phyloP scores from a whole-genome alignment of 2,888 invertebrate genomes.

The Lepidonotus clava region DNA sequence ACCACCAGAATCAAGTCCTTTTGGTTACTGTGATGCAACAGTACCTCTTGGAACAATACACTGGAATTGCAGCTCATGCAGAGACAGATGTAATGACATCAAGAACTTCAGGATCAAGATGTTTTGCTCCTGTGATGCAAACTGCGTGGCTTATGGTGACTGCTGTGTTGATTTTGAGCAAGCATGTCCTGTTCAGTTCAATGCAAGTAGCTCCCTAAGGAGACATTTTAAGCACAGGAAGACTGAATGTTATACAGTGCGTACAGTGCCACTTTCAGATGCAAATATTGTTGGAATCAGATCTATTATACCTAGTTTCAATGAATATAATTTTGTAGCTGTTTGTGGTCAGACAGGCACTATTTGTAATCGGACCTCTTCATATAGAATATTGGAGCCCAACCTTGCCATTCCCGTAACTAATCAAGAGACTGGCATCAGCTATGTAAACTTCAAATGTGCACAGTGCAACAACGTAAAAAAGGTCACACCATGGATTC shows the following conservation, averaged over 20 bases:
- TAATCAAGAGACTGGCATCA: not conserved
- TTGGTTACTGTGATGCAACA: not conserved
- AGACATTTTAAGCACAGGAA: not conserved
- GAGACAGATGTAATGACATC: not conserved
- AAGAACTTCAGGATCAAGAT: not conserved
- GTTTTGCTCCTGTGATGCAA: slow-evolving; percentile 16
- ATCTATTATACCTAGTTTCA: not conserved
- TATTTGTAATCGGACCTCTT: not conserved
- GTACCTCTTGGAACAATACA: not conserved
- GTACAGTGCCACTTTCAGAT: too few species aligned
- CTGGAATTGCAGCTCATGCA: not conserved
- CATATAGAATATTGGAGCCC: not conserved
- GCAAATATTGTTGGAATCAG: not conserved
- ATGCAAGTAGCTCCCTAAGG: not conserved
- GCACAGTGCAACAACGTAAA: slow-evolving; percentile 29
- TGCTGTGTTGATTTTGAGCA: slow-evolving; percentile 24
- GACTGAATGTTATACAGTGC: not conserved
- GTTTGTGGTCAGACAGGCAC: slow-evolving; percentile 19
- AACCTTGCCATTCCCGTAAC: slow-evolving; percentile 33
- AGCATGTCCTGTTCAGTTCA: not conserved
- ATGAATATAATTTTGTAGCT: not conserved
- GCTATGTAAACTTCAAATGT: slow-evolving; percentile 21
- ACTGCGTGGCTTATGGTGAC: slow-evolving; percentile 25
- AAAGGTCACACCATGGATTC: not conserved
- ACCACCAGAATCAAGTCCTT: not conserved